Evolutionary conservation across 1,140 invertebrate genomes (phyloP), one percentile per base, ranked within the genome.

Genomic region (Drosophila aff.): DNA sequence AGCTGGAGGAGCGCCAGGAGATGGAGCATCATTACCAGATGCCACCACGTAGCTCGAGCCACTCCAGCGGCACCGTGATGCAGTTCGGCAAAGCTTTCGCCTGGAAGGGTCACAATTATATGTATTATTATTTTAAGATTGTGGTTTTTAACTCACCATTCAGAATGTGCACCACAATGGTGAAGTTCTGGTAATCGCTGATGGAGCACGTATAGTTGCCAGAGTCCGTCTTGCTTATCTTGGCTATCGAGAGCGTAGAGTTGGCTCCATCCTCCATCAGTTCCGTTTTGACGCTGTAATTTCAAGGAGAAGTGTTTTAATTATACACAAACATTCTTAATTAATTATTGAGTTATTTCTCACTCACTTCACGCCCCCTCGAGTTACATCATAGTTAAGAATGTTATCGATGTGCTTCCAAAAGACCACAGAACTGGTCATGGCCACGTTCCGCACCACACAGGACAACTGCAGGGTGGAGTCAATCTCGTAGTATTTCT

Each of bases 141-240:
- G 10, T 23, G 15, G 3, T 13, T 13, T n/a, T 4, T 1, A 31
- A 62, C 94, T 94, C 94, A 96, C 96, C 96, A 92, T 96, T 96
- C 44, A 96, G 94, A 47, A 96, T 95, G 69, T 96, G 96, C 40
- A 96, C 96, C 40, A 96, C 94, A 58, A 96, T 95, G 5, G 94
- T 96, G 59, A 96, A 95, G 6, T 95, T 94, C 67, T 95, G 93
- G 43, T 95, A 95, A 46, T 94, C 93, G 46, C 94, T 93, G 63
- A 97, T 96, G 26, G 95, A 94, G 86, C 96, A 97, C 9, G 96
- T 96, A 93, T 97, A 97, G 92, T 97, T 97, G 13, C 96, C 96
- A 26, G 95, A 96, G 92, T 97, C 96, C 59, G 94, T 94, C 85
- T 96, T 95, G 81, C 95, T 95, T 47, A 97, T 96, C 78, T 96